phyloP scores from a whole-genome alignment of 1,140 invertebrate species.

The Bombus superbus region DNA sequence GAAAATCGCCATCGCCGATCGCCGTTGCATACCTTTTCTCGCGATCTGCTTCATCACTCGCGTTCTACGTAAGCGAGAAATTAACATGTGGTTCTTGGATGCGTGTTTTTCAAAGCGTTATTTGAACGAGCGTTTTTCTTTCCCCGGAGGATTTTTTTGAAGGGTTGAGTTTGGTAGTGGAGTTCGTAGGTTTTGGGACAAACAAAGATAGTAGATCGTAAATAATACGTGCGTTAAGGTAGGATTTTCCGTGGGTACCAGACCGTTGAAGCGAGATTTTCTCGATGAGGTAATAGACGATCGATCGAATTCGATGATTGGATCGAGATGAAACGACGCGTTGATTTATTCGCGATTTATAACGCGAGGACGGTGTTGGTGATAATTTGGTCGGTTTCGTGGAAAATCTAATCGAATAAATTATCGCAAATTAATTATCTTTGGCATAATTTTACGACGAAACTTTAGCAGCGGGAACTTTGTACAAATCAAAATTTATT shows the following conservation, averaged over 20 bases:
- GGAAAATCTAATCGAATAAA: neutral
- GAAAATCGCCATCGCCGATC: slow-evolving; percentile 2
- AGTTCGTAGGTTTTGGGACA: neutral
- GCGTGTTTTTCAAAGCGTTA: neutral
- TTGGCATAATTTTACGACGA: neutral
- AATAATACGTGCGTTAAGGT: no score
- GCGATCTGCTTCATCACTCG: neutral
- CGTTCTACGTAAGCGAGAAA: slow-evolving; percentile 5
- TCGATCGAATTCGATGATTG: no score
- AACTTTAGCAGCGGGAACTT: neutral
- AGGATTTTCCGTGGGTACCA: no score
- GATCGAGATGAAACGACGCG: no score
- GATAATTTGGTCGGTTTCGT: neutral
- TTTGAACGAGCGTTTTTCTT: neutral
- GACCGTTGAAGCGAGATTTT: no score
- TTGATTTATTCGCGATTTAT: neutral
- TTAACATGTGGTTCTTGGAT: neutral
- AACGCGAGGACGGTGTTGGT: neutral
- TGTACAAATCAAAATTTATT: neutral
- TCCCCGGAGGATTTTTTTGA: no score
- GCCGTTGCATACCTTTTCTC: neutral
- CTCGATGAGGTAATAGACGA: no score
- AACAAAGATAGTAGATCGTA: neutral
- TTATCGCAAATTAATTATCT: neutral
- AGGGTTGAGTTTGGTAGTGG: neutral